Conservation (phyloP, 2,797 vertebrate species). For the Catamblyrhynchus diadema region DNA sequence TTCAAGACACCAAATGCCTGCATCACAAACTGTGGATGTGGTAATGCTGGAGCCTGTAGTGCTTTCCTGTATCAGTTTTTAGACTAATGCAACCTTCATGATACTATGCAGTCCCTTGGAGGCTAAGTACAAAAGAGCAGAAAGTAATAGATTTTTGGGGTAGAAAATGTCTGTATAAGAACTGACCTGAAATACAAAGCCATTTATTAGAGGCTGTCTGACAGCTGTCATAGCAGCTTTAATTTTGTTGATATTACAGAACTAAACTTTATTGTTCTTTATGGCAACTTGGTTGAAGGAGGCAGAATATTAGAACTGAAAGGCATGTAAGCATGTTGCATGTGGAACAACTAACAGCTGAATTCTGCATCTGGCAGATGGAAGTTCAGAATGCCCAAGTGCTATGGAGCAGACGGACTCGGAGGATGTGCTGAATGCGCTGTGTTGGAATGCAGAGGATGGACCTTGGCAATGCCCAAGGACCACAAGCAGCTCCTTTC, state of each 20-base stretch:
- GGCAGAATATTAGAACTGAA: not conserved
- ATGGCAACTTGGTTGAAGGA: not conserved
- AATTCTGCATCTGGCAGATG: slow-evolving; percentile 75
- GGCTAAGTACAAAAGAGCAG: not conserved
- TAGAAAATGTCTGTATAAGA: not conserved
- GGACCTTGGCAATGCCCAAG: slow-evolving; percentile 61
- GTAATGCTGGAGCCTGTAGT: not conserved
- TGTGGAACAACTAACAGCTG: slow-evolving; percentile 9
- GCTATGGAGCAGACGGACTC: slow-evolving; percentile 85
- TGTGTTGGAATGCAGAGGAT: slow-evolving; percentile 71
- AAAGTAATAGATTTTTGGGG: not conserved
- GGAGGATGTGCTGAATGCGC: slow-evolving; percentile 76
- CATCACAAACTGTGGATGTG: accelerated
- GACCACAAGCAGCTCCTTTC: slow-evolving; percentile 75
- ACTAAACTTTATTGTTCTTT: not conserved
- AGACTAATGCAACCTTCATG: not conserved
- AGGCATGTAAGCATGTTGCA: not conserved
- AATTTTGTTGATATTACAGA: not conserved
- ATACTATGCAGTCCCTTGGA: not conserved
- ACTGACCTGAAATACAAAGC: not conserved
- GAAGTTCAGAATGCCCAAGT: slow-evolving; percentile 86
- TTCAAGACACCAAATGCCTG: not conserved
- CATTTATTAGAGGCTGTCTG: not conserved
- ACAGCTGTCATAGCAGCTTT: not conserved
- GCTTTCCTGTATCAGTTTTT: not conserved